phyloP scores from a whole-genome alignment of 1,140 invertebrate genomes.

The Drosophila prosaltans region DNA sequence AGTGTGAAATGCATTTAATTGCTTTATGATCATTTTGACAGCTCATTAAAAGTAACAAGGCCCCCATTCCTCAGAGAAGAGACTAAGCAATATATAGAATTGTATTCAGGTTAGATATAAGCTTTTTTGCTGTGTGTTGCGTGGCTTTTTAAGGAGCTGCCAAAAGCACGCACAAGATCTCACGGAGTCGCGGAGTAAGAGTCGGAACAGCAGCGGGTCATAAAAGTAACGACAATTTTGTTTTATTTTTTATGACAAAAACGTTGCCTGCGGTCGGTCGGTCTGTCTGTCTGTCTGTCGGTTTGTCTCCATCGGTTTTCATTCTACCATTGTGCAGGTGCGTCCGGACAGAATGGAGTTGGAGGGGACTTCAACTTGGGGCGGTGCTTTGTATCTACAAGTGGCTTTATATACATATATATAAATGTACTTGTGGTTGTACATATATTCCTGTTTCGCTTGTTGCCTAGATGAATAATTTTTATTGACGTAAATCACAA shows the following conservation, averaged over 20 bases:
- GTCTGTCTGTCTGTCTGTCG: background rate
- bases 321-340: slow-evolving; percentile 45
- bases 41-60: slow-evolving; percentile 65
- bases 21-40: slow-evolving; percentile 80
- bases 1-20: slow-evolving; percentile 75
- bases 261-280: slow-evolving; percentile 59
- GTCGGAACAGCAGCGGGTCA: slow-evolving; percentile 52
- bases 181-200: slow-evolving; percentile 16
- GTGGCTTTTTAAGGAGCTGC: slow-evolving; percentile 73
- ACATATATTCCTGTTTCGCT: slow-evolving; percentile 17
- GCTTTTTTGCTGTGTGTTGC: slow-evolving; percentile 18
- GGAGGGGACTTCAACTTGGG: slow-evolving; percentile 1
- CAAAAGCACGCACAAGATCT: slow-evolving; percentile 55
- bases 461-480: slow-evolving; percentile 69
- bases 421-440: slow-evolving; percentile 26
- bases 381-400: slow-evolving; percentile 12
- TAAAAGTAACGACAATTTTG: slow-evolving; percentile 78
- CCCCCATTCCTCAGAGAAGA: background rate
- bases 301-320: slow-evolving; percentile 9
- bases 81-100: slow-evolving; percentile 14
- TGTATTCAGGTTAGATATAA: slow-evolving; percentile 12
- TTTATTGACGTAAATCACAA: slow-evolving; percentile 74
- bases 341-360: slow-evolving; percentile 29
- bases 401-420: background rate
- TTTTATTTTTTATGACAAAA: slow-evolving; percentile 75